Conservation (phyloP, 2,797 vertebrate genomes). For the Xerus rutilus region DNA sequence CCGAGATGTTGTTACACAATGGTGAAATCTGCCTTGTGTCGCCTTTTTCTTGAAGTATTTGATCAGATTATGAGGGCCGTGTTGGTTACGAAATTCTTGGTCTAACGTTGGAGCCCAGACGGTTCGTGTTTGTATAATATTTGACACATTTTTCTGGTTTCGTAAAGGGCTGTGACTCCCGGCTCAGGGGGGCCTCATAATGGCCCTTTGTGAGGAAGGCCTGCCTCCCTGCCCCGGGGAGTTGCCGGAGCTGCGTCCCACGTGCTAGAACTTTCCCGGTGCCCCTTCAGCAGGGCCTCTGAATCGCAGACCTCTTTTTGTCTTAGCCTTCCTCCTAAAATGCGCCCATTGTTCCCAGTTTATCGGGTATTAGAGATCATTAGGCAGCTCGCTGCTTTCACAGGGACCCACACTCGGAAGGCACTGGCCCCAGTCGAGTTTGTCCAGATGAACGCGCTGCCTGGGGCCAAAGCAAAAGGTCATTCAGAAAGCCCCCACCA, state of each 20-base stretch:
- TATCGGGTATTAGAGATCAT: conserved; percentile 79
- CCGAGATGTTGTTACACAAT: not conserved
- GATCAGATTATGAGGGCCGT: conserved; percentile 15
- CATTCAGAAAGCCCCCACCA: conserved; percentile 54
- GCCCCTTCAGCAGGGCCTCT: conserved; percentile 69
- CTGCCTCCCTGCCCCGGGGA: not conserved
- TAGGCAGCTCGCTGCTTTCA: conserved; percentile 68
- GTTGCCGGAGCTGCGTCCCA: conserved; percentile 42
- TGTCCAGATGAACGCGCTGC: conserved; percentile 78
- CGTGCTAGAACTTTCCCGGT: conserved; percentile 67
- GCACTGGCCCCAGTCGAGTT: conserved; percentile 67
- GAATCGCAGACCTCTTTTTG: conserved; percentile 60
- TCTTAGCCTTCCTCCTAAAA: conserved; percentile 52
- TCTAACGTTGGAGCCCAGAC: not conserved
- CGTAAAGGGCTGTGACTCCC: conserved; percentile 67
- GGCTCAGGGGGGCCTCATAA: conserved; percentile 52
- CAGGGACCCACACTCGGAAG: conserved; percentile 52
- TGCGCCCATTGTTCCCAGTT: conserved; percentile 76
- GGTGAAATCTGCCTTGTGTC: conserved; percentile 48
- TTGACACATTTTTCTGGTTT: conserved; percentile 68
- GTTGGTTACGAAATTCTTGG: conserved; percentile 40
- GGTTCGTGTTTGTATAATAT: conserved; percentile 38
- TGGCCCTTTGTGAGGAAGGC: conserved; percentile 69
- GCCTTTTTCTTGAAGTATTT: conserved; percentile 38
- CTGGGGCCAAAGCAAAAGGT: conserved; percentile 78